Base-by-base conservation (phyloP, 2,797 vertebrate species). In the Spheniscus humboldti region DNA sequence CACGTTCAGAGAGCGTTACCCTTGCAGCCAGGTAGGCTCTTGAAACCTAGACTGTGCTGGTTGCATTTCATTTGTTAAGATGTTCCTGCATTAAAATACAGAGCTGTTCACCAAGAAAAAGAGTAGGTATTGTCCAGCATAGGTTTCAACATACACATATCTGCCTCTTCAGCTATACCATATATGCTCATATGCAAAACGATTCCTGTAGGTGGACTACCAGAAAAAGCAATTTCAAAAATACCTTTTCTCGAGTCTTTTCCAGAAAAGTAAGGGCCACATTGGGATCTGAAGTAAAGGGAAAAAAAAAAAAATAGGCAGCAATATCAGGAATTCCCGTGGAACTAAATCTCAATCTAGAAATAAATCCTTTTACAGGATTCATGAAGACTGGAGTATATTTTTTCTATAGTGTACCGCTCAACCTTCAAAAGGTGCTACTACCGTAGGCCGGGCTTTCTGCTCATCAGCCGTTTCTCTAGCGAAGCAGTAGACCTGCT, bases 191-290 rank as follows among this genome's bases (percentile, higher is more conserved):
- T 0, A 14, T 1, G 2, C 43, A 30, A 55, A 64, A 22, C 2
- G 1, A 27, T 3, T 13, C 31, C 81, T 17, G 15, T 1, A 37
- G 13, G 11, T 6, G 17, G 25, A 12, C 23, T 7, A 5, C 17
- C 35, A 43, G 27, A 11, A 66, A 71, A 10, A n/a, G 13, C 30
- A 3, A 18, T 4, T 47, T 15, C 67, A 56, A 15, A 74, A 83
- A n/a, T 80, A 99, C 99, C 98, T 99, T 99, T 89, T 99, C 99
- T 72, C 98, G 99, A 41, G 99, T 99, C 97, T 99, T 99, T 95
- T 99, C 99, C 69, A 99, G 98, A 87, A 99, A 99, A 23, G 98
- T 98, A 59, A 99, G 99, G 79, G 99, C 99, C 88, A 99, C 99
- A 11, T 97, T 99, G 56, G 99, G 99, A 97, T 99, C 99, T 99